Percentiles rank a stretch among this genome's conserved stretches.
Evolutionary conservation across 2,113 vertebrate genomes (phyloP).

Genomic region (Conger conger): DNA sequence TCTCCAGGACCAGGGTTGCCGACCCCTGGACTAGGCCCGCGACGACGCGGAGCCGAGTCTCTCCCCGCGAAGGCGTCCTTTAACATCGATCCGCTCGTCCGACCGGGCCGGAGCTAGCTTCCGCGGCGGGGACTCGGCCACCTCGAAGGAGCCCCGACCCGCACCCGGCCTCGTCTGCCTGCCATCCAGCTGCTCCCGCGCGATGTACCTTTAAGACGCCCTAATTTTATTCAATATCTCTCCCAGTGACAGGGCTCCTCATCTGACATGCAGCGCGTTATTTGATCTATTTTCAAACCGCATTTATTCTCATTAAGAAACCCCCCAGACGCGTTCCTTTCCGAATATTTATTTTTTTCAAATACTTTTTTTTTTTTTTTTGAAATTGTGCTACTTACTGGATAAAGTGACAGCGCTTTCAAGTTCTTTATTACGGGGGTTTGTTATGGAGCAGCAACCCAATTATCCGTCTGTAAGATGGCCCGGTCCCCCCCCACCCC

Average conservation of each 20-base stretch:
- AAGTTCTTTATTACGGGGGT: constrained; percentile 80
- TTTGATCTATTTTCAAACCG: constrained; percentile 78
- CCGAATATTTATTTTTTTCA: constrained; percentile 74
- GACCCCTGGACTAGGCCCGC: no score
- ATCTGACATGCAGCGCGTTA: constrained; percentile 77
- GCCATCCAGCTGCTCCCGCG: no score
- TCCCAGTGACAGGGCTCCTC: constrained; percentile 73
- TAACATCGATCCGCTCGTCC: no score
- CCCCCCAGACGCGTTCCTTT: constrained; percentile 77
- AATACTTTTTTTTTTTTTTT: constrained; percentile 75
- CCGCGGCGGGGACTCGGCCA: no score
- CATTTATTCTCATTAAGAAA: constrained; percentile 77
- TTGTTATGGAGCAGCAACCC: constrained; percentile 66
- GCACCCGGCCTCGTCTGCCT: no score
- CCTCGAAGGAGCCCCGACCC: no score
- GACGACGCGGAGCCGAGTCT: no score
- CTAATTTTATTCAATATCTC: constrained; percentile 79
- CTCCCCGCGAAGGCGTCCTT: no score
- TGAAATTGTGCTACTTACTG: constrained; percentile 75
- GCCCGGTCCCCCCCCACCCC: constrained; percentile 57
- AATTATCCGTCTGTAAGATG: constrained; percentile 75
- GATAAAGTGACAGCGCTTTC: constrained; percentile 80
- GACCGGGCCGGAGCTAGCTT: no score
- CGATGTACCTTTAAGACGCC: constrained; percentile 49
- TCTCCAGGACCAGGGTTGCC: no score